Base-by-base conservation (phyloP, 1,140 invertebrate species). In the Caenorhabditis remanei region DNA sequence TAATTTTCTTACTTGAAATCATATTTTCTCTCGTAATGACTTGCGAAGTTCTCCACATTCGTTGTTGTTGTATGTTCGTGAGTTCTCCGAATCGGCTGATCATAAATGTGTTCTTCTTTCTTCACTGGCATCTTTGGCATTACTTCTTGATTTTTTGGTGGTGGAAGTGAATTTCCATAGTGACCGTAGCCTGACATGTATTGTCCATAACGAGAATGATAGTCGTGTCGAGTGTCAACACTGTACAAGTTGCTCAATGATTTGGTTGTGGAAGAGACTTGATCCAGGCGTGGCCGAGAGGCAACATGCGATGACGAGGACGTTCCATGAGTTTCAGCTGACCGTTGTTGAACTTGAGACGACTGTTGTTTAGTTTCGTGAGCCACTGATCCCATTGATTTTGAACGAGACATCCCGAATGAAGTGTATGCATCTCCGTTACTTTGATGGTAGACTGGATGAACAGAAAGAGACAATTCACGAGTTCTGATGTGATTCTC, bases 1-100 rank as follows among this genome's bases (percentile, higher is more conserved):
- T 16, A n/a, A 46, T 5, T 8, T 2, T 32, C 71, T 24, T 1
- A 79, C 71, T 79, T 79, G 71, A 79, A 79, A 41, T 79, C 71
- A 24, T 79, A 79, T 79, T 79, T 79, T 79, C 71, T 79, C 46
- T 79, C 71, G 53, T 79, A 79, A 11, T 41, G 32, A n/a, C 71
- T 79, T 24, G 71, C 13, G 16, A 46, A 71, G 19, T 71, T 48
- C 9, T 50, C 9, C 43, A 50, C 71, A 79, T 50, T 79, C 7
- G 71, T 79, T n/a, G 71, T 58, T 58, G 55, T 79, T 0, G n/a
- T 46, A 46, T 50, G 43, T 5, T 43, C 41, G 41, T 46, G n/a
- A 11, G 24, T 40, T 79, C 71, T 79, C 4, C n/a, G 71, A 21
- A 79, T 53, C 24, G 71, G 71, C n/a, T 50, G 13, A 50, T 50